These are phyloP conservation scores for Xylota segnis DNA, from an alignment of 2,888 invertebrate species.

Conservation along the genomic window DNA sequence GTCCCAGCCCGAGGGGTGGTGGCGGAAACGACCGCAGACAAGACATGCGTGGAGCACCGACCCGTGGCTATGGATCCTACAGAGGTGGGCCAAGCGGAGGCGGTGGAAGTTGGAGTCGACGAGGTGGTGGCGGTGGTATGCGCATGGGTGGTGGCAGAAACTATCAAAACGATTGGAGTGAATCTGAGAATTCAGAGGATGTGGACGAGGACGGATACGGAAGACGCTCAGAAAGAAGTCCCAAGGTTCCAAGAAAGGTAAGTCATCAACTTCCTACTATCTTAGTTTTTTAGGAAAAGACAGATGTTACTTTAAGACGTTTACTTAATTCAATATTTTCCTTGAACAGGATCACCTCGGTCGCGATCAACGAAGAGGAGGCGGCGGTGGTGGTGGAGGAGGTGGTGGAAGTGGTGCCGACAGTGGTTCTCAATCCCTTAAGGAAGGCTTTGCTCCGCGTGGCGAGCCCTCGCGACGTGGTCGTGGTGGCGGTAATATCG, in stretches of 20 bases:
- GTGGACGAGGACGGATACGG: conserved; percentile 89
- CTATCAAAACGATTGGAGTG: conserved; percentile 85
- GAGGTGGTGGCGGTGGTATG: conserved; percentile 83
- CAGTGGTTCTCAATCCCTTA: conserved; percentile 80
- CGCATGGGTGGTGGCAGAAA: conserved; percentile 80
- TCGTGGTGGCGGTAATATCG: conserved; percentile 87
- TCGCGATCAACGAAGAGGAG: conserved; percentile 67
- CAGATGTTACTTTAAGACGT: no score
- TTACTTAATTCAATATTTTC: neutral
- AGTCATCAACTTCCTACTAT: neutral
- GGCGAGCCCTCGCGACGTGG: conserved; percentile 96
- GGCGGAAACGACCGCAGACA: conserved; percentile 85
- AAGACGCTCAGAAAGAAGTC: conserved; percentile 86
- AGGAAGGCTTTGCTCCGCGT: conserved; percentile 92
- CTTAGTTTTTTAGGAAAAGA: neutral
- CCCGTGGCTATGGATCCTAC: conserved; percentile 84
- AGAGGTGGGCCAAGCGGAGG: conserved; percentile 85
- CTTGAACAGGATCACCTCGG: conserved; percentile 54
- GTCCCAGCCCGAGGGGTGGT: conserved; percentile 84
- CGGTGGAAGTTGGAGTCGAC: conserved; percentile 84
- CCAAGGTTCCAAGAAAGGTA: conserved; percentile 83
- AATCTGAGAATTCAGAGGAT: conserved; percentile 90
- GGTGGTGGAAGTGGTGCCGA: conserved; percentile 74
- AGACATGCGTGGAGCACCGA: conserved; percentile 82
- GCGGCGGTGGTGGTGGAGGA: conserved; percentile 60